Percentiles rank a stretch among this genome's conserved stretches.
Conservation (phyloP, 2,888 invertebrate genomes). For the Tipula unca region DNA sequence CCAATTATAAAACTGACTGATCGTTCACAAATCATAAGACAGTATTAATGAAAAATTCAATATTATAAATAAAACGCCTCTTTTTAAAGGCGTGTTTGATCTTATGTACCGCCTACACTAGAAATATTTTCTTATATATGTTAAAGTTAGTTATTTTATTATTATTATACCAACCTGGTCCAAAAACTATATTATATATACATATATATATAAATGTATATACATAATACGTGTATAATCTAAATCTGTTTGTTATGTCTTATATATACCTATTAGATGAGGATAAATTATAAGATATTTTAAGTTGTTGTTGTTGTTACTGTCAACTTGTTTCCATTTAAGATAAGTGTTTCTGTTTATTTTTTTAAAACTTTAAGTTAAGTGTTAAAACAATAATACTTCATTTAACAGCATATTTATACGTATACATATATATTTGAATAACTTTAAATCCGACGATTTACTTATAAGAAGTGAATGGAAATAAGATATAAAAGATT, state of each 20-base stretch:
- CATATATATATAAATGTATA: not conserved
- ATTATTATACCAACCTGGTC: not conserved
- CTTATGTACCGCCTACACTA: not conserved
- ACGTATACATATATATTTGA: too few species aligned
- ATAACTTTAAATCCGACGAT: not conserved
- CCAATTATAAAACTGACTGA: not conserved
- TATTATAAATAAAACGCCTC: not conserved
- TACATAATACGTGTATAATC: not conserved
- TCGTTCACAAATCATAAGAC: not conserved
- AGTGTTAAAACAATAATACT: not conserved
- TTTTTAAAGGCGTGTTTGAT: not conserved
- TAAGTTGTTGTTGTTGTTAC: not conserved
- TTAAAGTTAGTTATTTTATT: not conserved
- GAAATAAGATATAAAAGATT: not conserved
- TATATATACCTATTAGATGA: not conserved
- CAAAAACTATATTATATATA: not conserved
- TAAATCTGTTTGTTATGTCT: not conserved
- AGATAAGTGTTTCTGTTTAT: not conserved
- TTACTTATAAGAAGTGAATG: not conserved
- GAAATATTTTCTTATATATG: not conserved
- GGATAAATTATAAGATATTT: not conserved
- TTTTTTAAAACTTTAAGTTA: not conserved
- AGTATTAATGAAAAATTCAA: not conserved
- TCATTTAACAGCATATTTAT: not conserved
- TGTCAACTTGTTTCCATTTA: not conserved